Percentiles rank a stretch among this genome's conserved stretches.
These are phyloP conservation scores for Andricus grossulariae DNA, from an alignment of 1,140 invertebrate species.

Conservation along the genomic window DNA sequence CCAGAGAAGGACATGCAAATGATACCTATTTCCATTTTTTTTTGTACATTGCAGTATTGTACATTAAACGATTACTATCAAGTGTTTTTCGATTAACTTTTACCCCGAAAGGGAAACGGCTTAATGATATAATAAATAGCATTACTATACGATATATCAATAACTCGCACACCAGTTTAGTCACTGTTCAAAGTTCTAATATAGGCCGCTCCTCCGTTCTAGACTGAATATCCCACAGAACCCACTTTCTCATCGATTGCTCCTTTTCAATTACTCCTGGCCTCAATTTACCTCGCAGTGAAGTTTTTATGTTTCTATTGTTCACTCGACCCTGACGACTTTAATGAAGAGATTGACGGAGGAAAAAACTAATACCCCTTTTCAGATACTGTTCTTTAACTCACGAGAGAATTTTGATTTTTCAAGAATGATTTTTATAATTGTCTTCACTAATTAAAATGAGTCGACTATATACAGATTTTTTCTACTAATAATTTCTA, in stretches of 20 bases:
- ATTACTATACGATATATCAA: neutral
- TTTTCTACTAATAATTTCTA: too few relatives aligned
- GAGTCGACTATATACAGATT: too few relatives aligned
- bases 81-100: neutral
- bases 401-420: too few relatives aligned
- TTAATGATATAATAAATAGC: too few relatives aligned
- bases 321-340: slow-evolving; percentile 13
- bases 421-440: too few relatives aligned
- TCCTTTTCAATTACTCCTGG: slow-evolving; percentile 27
- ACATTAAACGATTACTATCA: neutral
- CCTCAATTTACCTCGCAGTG: slow-evolving; percentile 2
- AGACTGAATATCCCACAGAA: neutral
- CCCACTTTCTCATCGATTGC: slow-evolving; percentile 22
- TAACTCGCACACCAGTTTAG: slow-evolving; percentile 5
- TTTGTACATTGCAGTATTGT: neutral
- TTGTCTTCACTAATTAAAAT: too few relatives aligned
- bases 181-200: neutral
- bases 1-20: neutral
- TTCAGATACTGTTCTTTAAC: neutral
- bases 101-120: too few relatives aligned
- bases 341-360: slow-evolving; percentile 8
- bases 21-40: neutral
- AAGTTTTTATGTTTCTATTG: slow-evolving; percentile 21
- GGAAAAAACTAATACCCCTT: neutral
- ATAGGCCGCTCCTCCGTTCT: neutral